Base-by-base conservation (phyloP, 1,140 invertebrate species). In the Littorina saxatilis region DNA sequence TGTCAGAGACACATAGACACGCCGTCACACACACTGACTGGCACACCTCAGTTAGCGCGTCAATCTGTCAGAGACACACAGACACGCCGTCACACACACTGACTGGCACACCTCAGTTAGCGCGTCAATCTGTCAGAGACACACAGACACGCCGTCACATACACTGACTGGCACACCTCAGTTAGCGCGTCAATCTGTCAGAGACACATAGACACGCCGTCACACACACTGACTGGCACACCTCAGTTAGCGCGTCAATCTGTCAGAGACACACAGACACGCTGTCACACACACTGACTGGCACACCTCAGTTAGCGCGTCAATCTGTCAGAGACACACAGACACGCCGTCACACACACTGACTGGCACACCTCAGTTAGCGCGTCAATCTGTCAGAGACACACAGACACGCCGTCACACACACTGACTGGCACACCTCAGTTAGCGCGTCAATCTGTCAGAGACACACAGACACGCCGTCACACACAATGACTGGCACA, bases 381-480 rank as follows among this genome's bases (percentile, higher is more conserved):
- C n/a, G n/a, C n/a, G n/a, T n/a, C n/a, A n/a, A n/a, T n/a, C n/a
- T n/a, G n/a, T n/a, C n/a, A n/a, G n/a, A n/a, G n/a, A 20, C 32
- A 70, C 39, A 37, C 17, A 37, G 29, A 70, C 32, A 17, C 52
- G 66, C 76, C 88, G 95, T 94, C 52, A 95, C 94, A 92, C 94
- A 83, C 3, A 98, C 96, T 11, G 96, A 96, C 85, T 94, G 93
- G 0, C 95, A 95, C 72, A 99, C 94, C 93, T 97, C 96, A 0
- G 96, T 95, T 40, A 99, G 92, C 0, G 94, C 97, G 93, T 98
- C 97, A 86, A 98, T 97, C 95, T 97, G 93, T 89, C 88, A 40
- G 43, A 40, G 47, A 63, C n/a, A n/a, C n/a, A n/a, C n/a, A n/a
- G n/a, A n/a, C n/a, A n/a, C 52, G 66, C 76, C 88, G 95, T 94